Base-by-base conservation (phyloP, 2,888 invertebrate genomes). In the Elmis aenea region DNA sequence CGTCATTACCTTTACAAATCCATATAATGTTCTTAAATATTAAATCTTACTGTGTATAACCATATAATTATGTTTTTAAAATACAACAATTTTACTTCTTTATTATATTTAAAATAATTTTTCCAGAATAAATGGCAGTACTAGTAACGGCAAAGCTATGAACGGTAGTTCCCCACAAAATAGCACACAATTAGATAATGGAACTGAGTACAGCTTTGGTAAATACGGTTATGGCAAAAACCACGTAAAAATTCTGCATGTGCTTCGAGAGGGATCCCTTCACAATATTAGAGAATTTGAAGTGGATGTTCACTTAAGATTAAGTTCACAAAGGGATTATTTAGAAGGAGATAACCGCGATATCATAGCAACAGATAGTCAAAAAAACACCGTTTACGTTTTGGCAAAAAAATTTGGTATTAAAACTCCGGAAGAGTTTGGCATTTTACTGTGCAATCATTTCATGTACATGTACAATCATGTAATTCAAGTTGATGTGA, bases 301-400 rank as follows among this genome's bases (percentile, higher is more conserved):
- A 67, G 84, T 81, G 8, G 74, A 76, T 53, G 85, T 84, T 1
- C 80, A 81, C 50, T 68, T 88, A 26, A 81, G 82, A 50, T 67
- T 87, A 33, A 72, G 76, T 41, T 78, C 78, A 2, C 78, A 81
- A 57, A 79, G 78, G 46, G 85, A 87, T 46, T 88, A 85, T 63
- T 66, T 81, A 1, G 59, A 72, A 45, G 83, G 67, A n/a, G 83
- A 87, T 65, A 88, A 88, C 59, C 75, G 79, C 30, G 83, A 85
- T 57, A 82, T 88, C 41, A 81, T 88, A 10, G 86, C 86, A 6
- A 87, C 87, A 1, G 87, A 87, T 58, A 82, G 85, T 1, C 87
- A 87, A 62, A 87, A 87, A 67, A 88, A 88, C 59, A 86, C 85
- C 1, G 81, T 87, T 20, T 87, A 85, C 59, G 65, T 87, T 21